Base-by-base conservation (phyloP, 2,888 invertebrate genomes). In the Xylocampa areola region DNA sequence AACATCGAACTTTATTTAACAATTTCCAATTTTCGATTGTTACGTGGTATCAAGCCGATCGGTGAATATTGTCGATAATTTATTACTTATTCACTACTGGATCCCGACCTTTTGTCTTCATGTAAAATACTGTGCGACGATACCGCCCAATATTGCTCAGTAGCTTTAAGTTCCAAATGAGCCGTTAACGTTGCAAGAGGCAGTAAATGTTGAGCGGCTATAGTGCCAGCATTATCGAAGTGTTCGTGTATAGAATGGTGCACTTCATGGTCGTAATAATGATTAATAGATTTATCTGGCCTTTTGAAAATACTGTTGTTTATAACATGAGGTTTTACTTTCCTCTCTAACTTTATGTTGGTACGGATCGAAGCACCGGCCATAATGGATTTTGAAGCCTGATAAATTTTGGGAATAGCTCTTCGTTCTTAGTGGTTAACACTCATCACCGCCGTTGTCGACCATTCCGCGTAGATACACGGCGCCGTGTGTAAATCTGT, bases 181-280 rank as follows among this genome's bases (percentile, higher is more conserved):
- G 77, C 82, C 77, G 76, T 79, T 81, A 83, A 84, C 82, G 80
- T 81, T 79, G 75, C 79, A 62, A 62, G 40, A 80, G 80, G 79
- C 76, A 79, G 75, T 70, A 62, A 50, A 63, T 63, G 55, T 57
- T 67, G 73, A 60, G 63, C 41, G 43, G 13, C 35, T 60, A 33
- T 35, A 50, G 19, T 44, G 63, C 54, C 54, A 54, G 58, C 51
- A 33, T 68, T 68, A 62, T 62, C 40, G 47, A 51, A 52, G 33
- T 33, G 37, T 37, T 60, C 13, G 23, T 60, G 25, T 52, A 13
- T n/a, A 23, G 17, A 41, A 49, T 39, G 33, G 63, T 49, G 23
- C 29, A 29, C 13, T 35, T 43, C 5, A 29, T 21, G 39, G 43
- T 33, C 50, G 49, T 62, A 52, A 32, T 37, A 58, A 45, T 58